Conservation (phyloP, 2,113 vertebrate species). For the Grallaria varia region DNA sequence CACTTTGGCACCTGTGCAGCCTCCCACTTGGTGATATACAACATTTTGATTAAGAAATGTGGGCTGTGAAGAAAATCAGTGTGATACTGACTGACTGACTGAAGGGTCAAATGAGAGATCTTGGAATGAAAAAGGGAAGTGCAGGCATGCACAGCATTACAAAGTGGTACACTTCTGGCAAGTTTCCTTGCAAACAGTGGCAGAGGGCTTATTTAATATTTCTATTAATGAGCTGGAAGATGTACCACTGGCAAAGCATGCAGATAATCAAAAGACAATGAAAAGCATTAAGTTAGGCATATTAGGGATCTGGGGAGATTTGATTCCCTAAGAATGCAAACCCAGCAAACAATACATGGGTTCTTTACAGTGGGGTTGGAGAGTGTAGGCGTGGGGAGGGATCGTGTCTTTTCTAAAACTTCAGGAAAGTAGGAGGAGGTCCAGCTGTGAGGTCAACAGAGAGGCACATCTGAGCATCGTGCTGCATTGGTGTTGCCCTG, state of each 20-base stretch:
- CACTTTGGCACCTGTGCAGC: accelerated
- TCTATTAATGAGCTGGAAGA: not conserved
- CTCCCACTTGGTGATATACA: not conserved
- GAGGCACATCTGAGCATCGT: not conserved
- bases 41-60: not conserved
- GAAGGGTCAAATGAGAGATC: not conserved
- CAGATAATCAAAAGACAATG: not conserved
- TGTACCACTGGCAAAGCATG: not conserved
- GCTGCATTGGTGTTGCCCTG: not conserved
- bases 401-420: not conserved
- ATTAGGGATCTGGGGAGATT: not conserved
- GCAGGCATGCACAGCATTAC: not conserved
- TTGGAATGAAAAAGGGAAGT: not conserved
- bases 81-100: not conserved
- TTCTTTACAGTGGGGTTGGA: not conserved
- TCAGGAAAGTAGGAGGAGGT: not conserved
- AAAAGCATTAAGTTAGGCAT: not conserved
- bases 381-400: accelerated
- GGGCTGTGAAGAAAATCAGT: not conserved
- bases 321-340: not conserved
- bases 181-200: not conserved
- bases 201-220: not conserved
- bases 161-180: not conserved
- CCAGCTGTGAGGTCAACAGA: not conserved
- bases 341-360: not conserved